Conservation (phyloP, 2,888 invertebrate species). For the Metellina segmentata region DNA sequence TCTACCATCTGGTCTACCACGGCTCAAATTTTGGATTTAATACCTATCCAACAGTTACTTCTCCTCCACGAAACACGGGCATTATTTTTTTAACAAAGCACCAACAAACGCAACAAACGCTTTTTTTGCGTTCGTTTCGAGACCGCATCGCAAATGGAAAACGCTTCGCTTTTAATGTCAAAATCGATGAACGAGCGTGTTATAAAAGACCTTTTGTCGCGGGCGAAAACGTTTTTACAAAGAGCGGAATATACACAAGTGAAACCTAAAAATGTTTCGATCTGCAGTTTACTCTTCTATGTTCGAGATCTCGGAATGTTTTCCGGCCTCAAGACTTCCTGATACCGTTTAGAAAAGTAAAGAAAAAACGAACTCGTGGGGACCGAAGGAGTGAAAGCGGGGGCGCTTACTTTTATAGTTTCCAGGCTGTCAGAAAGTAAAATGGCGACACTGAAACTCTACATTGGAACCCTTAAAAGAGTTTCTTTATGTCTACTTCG, state of each 20-base stretch:
- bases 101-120: not conserved
- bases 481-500: not conserved
- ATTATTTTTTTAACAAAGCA: not conserved
- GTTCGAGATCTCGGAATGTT: constrained; percentile 3
- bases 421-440: not conserved
- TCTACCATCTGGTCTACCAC: too few relatives aligned
- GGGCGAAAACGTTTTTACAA: not conserved
- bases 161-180: not conserved
- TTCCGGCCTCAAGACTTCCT: constrained; percentile 5
- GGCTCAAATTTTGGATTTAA: too few relatives aligned
- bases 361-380: not conserved
- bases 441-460: not conserved
- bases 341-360: not conserved
- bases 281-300: not conserved
- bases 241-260: not conserved
- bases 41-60: too few relatives aligned
- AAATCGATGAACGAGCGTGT: constrained; percentile 17
- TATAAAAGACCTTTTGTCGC: not conserved
- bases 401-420: constrained; percentile 20
- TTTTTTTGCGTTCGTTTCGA: not conserved
- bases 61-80: not conserved
- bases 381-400: not conserved
- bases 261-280: not conserved
- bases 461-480: not conserved
- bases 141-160: not conserved